Conservation (phyloP, 2,888 invertebrate species). For the Xiphydria camelus region DNA sequence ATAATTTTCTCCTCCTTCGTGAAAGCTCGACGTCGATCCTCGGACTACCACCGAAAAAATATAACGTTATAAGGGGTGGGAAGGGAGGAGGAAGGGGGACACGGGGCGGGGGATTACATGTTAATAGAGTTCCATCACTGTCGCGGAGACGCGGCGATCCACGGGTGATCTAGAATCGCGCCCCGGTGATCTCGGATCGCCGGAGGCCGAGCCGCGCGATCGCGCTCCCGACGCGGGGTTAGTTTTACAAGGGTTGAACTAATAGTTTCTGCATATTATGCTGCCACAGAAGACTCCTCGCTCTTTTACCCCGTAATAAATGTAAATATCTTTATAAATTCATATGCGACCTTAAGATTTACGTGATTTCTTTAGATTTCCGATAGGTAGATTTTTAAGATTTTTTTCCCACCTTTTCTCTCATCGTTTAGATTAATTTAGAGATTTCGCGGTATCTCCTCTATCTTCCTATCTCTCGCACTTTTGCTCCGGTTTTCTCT, state of each 20-base stretch:
- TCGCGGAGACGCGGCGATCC: constrained; percentile 28
- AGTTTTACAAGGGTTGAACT: constrained; percentile 52
- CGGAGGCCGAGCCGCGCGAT: constrained; percentile 11
- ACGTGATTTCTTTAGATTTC: constrained; percentile 37
- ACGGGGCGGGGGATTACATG: constrained; percentile 52
- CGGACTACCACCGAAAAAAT: constrained; percentile 52
- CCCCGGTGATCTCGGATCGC: constrained; percentile 14
- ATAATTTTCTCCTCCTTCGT: too few relatives aligned
- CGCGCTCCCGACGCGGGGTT: constrained; percentile 44
- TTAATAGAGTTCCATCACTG: constrained; percentile 57
- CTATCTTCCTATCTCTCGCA: not conserved
- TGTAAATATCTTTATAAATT: constrained; percentile 53
- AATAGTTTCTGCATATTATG: constrained; percentile 49
- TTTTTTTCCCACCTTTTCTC: constrained; percentile 25
- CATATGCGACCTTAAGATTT: constrained; percentile 51
- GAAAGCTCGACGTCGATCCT: too few relatives aligned
- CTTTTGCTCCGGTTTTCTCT: constrained; percentile 14
- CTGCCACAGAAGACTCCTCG: constrained; percentile 48
- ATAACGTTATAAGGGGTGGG: too few relatives aligned
- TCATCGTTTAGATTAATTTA: constrained; percentile 5
- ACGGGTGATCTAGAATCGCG: constrained; percentile 21
- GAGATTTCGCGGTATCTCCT: constrained; percentile 3
- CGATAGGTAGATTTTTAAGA: constrained; percentile 27
- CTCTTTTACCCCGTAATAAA: constrained; percentile 40
- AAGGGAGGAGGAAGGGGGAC: too few relatives aligned